These are phyloP conservation scores for Melanotaenia pygmaea DNA, from an alignment of 2,797 vertebrate genomes.

Conservation along the genomic window DNA sequence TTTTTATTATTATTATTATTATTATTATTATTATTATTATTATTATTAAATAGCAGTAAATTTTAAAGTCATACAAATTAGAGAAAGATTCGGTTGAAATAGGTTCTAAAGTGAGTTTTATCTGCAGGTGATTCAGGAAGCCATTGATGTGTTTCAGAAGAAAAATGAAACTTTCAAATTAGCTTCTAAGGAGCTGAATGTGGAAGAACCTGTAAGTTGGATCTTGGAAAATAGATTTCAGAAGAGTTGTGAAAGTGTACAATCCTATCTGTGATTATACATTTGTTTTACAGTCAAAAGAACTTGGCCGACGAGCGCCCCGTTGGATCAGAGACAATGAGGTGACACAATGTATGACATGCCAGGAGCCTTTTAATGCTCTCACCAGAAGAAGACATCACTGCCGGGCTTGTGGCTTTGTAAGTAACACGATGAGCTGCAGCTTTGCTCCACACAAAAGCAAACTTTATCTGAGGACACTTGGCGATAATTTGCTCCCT, in stretches of 20 bases:
- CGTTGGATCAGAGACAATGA: slow-evolving; percentile 92
- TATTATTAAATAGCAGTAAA: no score
- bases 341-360: slow-evolving; percentile 92
- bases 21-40: neutral
- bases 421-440: slow-evolving; percentile 69
- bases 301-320: slow-evolving; percentile 89
- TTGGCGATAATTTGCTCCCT: neutral
- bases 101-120: slow-evolving; percentile 3
- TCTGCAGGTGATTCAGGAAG: slow-evolving; percentile 86
- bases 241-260: neutral
- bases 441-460: accelerated
- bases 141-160: slow-evolving; percentile 89
- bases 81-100: neutral
- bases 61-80: neutral
- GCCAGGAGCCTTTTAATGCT: slow-evolving; percentile 87
- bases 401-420: slow-evolving; percentile 91
- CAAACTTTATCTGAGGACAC: neutral
- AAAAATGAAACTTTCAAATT: slow-evolving; percentile 92
- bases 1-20: slow-evolving; percentile 59
- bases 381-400: slow-evolving; percentile 89
- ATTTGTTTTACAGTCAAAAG: slow-evolving; percentile 66
- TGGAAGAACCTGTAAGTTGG: slow-evolving; percentile 88
- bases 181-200: slow-evolving; percentile 85
- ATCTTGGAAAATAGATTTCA: neutral
- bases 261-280: neutral